Evolutionary conservation across 2,113 vertebrate genomes (phyloP), one percentile per base, ranked within the genome.

Genomic region (Rhea pennata): DNA sequence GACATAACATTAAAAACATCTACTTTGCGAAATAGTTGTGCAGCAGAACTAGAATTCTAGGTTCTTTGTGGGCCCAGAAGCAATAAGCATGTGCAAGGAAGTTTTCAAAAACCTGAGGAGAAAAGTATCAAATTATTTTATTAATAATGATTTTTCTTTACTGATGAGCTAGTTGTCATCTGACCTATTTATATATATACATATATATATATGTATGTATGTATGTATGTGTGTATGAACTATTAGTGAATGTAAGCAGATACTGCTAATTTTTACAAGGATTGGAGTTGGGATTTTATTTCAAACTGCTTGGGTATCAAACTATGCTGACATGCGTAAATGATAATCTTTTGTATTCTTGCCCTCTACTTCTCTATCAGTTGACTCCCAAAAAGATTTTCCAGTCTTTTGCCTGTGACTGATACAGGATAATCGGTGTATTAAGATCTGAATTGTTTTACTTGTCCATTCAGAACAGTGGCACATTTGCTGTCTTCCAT

Each of bases 381-480:
- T 0, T 70, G 76, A 22, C 15, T 15, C 10, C 33, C 59, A 48
- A 76, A 81, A 50, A 29, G 12, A 15, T 71, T 16, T 88, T 75
- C 67, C 48, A 90, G 66, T 53, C 62, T 15, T 83, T 73, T 1
- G 0, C 15, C 12, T 53, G 26, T 53, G 10, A 8, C n/a, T 56
- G 71, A 15, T 10, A 26, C 29, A 42, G 53, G 31, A 54, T 62
- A 2, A 1, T 31, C 72, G 65, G 8, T 14, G 9, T 40, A 21
- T 16, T 62, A 51, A n/a, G 15, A 13, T 1, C 16, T 6, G 40
- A 44, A 9, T n/a, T 2, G 1, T 62, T 29, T 56, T 26, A n/a
- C 56, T 83, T 3, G 0, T 26, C 64, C 23, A 26, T 61, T 44
- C 26, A 70, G 85, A 29, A 15, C 0, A 0, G 65, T 40, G 14